Evolutionary conservation across 2,797 vertebrate genomes (phyloP), one percentile per base, ranked within the genome.

Genomic region (Taenioides sp.): DNA sequence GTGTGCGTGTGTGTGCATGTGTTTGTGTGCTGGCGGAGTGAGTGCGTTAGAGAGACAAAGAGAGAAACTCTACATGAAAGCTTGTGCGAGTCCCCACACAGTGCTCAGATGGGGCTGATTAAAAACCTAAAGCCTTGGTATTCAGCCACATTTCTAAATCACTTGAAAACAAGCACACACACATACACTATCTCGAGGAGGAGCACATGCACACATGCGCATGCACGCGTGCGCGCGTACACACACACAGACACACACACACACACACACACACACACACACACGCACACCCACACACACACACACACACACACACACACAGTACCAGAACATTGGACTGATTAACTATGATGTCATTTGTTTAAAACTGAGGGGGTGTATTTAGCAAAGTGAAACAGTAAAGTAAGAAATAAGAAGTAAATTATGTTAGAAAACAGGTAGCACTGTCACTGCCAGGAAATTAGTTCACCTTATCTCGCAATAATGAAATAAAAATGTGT

Each of bases 31-130:
- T 31, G 67, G 72, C 69, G 23, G 58, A 14, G 69, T 7, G 54
- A 4, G 73, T 12, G 74, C 22, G 72, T 9, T 49, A 20, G 73
- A 14, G 73, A 49, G 63, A 47, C 71, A 37, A 77, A 77, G 52
- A 70, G 68, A 81, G 74, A 85, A 81, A 86, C 67, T 78, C 78
- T 62, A 90, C 85, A 90, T 90, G 86, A 92, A 92, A 91, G 90
- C 84, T 80, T 88, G 85, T 90, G 82, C 62, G 73, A 89, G 86
- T 89, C 86, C 79, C 87, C 78, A 69, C 82, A 84, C 89, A 87
- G 82, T 27, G 40, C 86, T 92, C 85, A 87, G 88, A 90, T 90
- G 86, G 83, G 88, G 87, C 89, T 92, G 89, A 91, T 92, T 92
- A 91, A 91, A 90, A 88, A 90, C 82, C 84, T 85, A 87, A 89